These are phyloP conservation scores for Psittacula derbiana DNA, from an alignment of 2,797 vertebrate genomes.

Conservation along the genomic window DNA sequence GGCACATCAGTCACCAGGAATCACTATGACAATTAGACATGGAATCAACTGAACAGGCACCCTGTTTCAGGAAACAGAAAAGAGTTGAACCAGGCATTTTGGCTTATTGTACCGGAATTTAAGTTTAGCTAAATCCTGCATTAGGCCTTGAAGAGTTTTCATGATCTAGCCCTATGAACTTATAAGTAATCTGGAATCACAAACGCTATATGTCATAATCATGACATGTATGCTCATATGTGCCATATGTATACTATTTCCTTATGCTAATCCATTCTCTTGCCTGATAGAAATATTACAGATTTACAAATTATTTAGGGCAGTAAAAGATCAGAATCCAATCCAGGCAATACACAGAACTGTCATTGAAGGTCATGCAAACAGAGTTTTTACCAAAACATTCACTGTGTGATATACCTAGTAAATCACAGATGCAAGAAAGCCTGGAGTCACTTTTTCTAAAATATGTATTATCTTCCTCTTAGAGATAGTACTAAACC, in stretches of 20 bases:
- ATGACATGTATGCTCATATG: background rate
- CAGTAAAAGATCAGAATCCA: background rate
- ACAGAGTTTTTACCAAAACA: background rate
- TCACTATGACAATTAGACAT: background rate
- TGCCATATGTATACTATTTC: background rate
- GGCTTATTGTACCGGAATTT: background rate
- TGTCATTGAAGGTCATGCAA: background rate
- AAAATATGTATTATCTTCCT: constrained; percentile 25
- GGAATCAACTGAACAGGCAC: background rate
- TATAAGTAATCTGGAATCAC: background rate
- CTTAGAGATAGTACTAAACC: background rate
- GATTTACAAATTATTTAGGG: background rate
- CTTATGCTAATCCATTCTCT: background rate
- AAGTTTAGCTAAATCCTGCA: background rate
- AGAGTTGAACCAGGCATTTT: background rate
- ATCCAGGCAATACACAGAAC: background rate
- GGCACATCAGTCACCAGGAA: background rate
- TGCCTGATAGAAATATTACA: background rate
- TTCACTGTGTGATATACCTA: background rate
- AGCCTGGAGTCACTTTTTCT: background rate
- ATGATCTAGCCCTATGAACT: background rate
- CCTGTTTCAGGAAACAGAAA: background rate
- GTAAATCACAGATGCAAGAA: background rate
- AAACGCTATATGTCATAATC: background rate
- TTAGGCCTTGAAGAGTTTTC: background rate